These are phyloP conservation scores for Andricus grossulariae DNA, from an alignment of 1,140 invertebrate species.

Conservation along the genomic window DNA sequence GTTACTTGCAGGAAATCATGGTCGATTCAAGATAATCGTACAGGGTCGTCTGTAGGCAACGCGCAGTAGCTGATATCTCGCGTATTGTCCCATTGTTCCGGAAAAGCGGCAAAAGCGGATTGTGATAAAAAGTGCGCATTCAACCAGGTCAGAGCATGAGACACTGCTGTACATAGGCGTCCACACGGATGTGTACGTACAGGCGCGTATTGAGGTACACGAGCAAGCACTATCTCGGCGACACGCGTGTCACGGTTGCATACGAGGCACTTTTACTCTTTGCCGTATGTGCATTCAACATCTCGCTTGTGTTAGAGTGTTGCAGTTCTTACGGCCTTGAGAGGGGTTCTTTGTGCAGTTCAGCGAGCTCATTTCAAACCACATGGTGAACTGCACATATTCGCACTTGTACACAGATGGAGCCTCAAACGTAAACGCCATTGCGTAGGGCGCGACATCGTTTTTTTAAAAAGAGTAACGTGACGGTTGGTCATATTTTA, in stretches of 20 bases:
- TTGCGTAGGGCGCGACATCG: neutral
- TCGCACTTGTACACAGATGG: conserved; percentile 52
- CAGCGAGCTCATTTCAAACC: conserved; percentile 61
- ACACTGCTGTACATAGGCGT: conserved; percentile 39
- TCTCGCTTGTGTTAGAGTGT: conserved; percentile 52
- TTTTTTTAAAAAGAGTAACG: neutral
- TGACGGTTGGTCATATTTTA: neutral
- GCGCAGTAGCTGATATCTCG: conserved; percentile 50
- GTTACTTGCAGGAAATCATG: conserved; percentile 58
- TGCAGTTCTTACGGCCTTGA: conserved; percentile 70
- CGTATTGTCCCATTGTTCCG: conserved; percentile 65
- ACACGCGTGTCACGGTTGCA: conserved; percentile 36
- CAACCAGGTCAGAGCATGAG: conserved; percentile 34
- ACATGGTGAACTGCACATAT: conserved; percentile 47
- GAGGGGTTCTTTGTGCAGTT: conserved; percentile 73
- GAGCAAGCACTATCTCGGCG: conserved; percentile 43
- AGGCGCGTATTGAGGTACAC: conserved; percentile 52
- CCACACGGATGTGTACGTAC: conserved; percentile 20
- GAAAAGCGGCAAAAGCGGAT: conserved; percentile 62
- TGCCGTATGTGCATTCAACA: conserved; percentile 53
- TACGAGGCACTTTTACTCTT: conserved; percentile 60
- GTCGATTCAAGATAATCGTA: conserved; percentile 57
- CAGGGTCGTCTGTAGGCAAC: conserved; percentile 35
- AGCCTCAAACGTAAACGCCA: conserved; percentile 33
- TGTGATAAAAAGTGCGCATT: conserved; percentile 53